Base-by-base conservation (phyloP, 2,797 vertebrate species). In the Alectoris magna region DNA sequence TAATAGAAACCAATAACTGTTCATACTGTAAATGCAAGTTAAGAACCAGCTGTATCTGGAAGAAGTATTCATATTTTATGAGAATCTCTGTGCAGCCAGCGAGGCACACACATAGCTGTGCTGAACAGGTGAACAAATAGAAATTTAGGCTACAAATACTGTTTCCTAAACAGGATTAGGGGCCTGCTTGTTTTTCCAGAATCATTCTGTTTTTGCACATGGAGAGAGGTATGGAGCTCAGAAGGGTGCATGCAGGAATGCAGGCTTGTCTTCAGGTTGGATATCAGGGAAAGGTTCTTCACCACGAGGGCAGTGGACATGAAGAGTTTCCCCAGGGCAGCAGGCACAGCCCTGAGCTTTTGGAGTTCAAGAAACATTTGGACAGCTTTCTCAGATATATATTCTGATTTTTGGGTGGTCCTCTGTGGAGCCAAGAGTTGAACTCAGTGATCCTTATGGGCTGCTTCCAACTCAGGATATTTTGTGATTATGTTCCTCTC, bases 61-160 rank as follows among this genome's bases (percentile, higher is more conserved):
- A 91, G 71, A 91, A 81, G 16, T 64, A 94, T 96, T 93, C 60
- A 91, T 96, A 91, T 96, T 94, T 96, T 78, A 95, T 95, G 79
- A 88, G 84, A 22, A 39, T 36, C 56, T 78, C 44, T 84, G 59
- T 70, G 26, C 55, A 84, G 87, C 53, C 91, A 92, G 60, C 62
- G 73, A 84, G 84, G 68, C 87, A 91, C 68, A 76, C 64, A 71
- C 34, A 79, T 60, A 91, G 41, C 24, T 91, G 82, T 84, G 39
- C 67, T 27, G 64, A 88, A 41, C 70, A 93, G 91, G 64, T 81
- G 68, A 88, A 43, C 80, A 87, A 77, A 71, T 43, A 66, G n/a
- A 64, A 92, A 22, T 62, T 29, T 16, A 62, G 85, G 38, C 36
- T 72, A 64, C 43, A 87, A 90, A 77, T 43, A 8, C 18, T 63